Percentiles rank a stretch among this genome's conserved stretches.
phyloP scores from a whole-genome alignment of 2,888 invertebrate genomes.

The Cybosia mesomella region DNA sequence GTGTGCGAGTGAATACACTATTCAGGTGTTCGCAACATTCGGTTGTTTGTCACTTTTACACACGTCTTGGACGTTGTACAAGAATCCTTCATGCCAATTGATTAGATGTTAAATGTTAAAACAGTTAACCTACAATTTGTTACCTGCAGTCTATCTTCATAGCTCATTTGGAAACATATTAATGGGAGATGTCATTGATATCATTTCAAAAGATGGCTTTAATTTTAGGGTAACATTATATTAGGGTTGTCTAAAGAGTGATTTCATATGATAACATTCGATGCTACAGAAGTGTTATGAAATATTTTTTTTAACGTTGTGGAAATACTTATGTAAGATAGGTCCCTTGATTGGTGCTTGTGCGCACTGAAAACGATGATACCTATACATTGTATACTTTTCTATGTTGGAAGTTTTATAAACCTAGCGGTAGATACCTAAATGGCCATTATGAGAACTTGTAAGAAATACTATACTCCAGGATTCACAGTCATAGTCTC shows the following conservation, averaged over 20 bases:
- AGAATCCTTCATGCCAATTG: constrained; percentile 20
- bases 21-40: constrained; percentile 55
- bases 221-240: neutral
- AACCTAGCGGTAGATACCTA: no score
- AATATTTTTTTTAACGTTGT: neutral
- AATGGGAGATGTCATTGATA: neutral
- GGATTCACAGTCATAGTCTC: no score
- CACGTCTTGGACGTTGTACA: constrained; percentile 17
- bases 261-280: neutral
- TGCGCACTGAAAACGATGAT: no score
- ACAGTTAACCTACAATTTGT: constrained; percentile 18
- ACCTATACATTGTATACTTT: neutral
- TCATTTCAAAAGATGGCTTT: neutral
- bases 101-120: constrained; percentile 15
- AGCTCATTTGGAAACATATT: neutral
- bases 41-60: constrained; percentile 24
- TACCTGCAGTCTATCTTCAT: neutral
- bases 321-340: neutral
- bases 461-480: no score
- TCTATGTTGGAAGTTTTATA: no score
- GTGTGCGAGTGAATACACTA: constrained; percentile 34
- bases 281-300: neutral
- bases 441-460: no score
- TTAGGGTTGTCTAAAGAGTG: neutral
- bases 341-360: no score